Percentiles rank a stretch among this genome's conserved stretches.
Evolutionary conservation across 1,140 invertebrate genomes (phyloP).

Genomic region (Monochamus saltuarius): DNA sequence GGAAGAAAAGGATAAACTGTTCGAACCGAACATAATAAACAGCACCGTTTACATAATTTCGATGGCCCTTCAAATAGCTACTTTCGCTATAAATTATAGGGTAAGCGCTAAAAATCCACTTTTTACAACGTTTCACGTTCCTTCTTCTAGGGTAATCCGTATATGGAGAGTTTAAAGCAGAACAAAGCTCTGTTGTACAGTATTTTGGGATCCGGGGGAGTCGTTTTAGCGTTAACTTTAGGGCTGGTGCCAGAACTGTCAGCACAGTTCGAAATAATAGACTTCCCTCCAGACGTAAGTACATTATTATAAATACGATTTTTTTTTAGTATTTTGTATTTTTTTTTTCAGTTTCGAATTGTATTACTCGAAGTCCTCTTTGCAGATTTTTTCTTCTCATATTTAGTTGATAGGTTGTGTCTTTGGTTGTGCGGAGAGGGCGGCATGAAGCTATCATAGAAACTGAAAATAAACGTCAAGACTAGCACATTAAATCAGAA

Average conservation of each 20-base stretch:
- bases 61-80: constrained; percentile 94
- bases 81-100: constrained; percentile 98
- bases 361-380: constrained; percentile 77
- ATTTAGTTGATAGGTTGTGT: constrained; percentile 79
- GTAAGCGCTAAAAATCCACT: constrained; percentile 60
- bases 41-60: constrained; percentile 98
- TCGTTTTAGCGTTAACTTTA: constrained; percentile 74
- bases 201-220: constrained; percentile 70
- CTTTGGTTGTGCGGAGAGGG: constrained; percentile 76
- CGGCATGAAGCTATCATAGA: constrained; percentile 32
- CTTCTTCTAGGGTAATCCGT: constrained; percentile 85
- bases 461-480: constrained; percentile 12
- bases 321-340: constrained; percentile 39
- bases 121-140: constrained; percentile 24
- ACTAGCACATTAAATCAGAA: constrained; percentile 2
- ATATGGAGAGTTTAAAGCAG: constrained; percentile 93
- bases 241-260: constrained; percentile 77
- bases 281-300: constrained; percentile 82
- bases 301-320: constrained; percentile 21
- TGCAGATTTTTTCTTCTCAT: constrained; percentile 81
- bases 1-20: constrained; percentile 83
- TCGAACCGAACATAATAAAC: constrained; percentile 92
- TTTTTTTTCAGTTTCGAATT: constrained; percentile 77
- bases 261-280: constrained; percentile 84
- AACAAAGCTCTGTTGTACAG: constrained; percentile 93